Base-by-base conservation (phyloP, 1,140 invertebrate species). In the Achatina immaculata region DNA sequence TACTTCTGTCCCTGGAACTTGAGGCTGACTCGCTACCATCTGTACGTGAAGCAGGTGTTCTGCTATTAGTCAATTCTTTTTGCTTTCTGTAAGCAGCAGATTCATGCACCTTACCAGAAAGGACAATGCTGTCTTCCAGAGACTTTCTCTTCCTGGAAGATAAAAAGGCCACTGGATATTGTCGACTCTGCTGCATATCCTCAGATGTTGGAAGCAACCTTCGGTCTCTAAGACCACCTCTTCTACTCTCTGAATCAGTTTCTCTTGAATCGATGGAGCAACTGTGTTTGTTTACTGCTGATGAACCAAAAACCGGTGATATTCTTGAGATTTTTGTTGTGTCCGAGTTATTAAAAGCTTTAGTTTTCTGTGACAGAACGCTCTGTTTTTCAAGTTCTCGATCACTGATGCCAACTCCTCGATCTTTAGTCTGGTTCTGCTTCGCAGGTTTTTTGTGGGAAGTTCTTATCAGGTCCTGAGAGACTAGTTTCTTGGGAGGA, bases 141-240 rank as follows among this genome's bases (percentile, higher is more conserved):
- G 34, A 16, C 31, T 68, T 68, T n/a, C 31, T 34, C 34, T 16
- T 14, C 9, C 16, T 6, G 19, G 74, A 38, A 2, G 9, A 76
- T 19, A 38, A 40, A 65, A 76, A 76, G 16, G 2, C 4, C 2
- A 76, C 36, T 19, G 74, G 74, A 40, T 76, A 76, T 31, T 62
- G 74, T 3, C 74, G 31, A 11, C 38, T 1, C 24, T 65, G 31
- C 24, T 40, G 36, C 31, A 76, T 24, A 1, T 28, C 19, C 28
- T 76, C 51, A 24, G 48, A 31, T 76, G 74, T 38, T 14, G 55
- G 0, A n/a, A 76, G 74, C 31, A 76, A 24, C 24, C 51, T 76
- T 11, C 48, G 51, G 28, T 76, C 40, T 38, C 74, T 42, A 16
- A 76, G 55, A 40, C 74, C 51, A 74, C 42, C n/a, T 7, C 19